Conservation (phyloP, 2,797 vertebrate species). For the Eleutherodactylus coqui region DNA sequence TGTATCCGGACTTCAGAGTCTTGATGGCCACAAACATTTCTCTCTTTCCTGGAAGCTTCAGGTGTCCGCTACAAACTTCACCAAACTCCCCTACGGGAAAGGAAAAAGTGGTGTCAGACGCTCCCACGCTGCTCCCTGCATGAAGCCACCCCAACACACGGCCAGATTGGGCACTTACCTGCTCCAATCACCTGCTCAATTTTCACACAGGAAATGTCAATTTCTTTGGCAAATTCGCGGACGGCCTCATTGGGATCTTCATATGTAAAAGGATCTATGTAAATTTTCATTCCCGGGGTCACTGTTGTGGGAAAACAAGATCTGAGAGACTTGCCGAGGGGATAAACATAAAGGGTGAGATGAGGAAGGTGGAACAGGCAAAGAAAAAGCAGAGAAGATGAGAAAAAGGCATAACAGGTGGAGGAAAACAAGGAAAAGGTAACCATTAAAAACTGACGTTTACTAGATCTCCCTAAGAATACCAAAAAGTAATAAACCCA, state of each 20-base stretch:
- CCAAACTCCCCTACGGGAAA: slow-evolving; percentile 89
- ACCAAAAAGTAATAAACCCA: too few relatives aligned
- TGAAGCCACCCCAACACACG: background rate
- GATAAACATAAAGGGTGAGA: background rate
- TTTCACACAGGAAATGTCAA: slow-evolving; percentile 95
- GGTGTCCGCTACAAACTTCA: slow-evolving; percentile 96
- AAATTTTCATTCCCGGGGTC: slow-evolving; percentile 98
- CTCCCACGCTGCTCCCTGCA: background rate
- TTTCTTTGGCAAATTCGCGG: slow-evolving; percentile 96
- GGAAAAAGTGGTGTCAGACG: background rate
- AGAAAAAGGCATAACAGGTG: too few relatives aligned
- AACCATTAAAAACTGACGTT: too few relatives aligned
- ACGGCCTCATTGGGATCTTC: slow-evolving; percentile 97
- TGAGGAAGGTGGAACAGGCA: background rate
- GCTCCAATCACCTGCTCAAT: slow-evolving; percentile 98
- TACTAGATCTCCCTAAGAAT: too few relatives aligned
- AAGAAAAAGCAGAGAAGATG: background rate
- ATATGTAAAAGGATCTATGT: slow-evolving; percentile 96
- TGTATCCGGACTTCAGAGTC: slow-evolving; percentile 95
- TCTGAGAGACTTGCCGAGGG: slow-evolving; percentile 59
- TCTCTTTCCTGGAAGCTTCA: slow-evolving; percentile 95
- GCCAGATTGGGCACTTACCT: slow-evolving; percentile 76
- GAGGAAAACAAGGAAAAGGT: background rate
- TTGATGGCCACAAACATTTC: slow-evolving; percentile 99
- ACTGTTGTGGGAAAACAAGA: slow-evolving; percentile 76